These are phyloP conservation scores for Epicampocera succincta DNA, from an alignment of 2,888 invertebrate species.

Conservation along the genomic window DNA sequence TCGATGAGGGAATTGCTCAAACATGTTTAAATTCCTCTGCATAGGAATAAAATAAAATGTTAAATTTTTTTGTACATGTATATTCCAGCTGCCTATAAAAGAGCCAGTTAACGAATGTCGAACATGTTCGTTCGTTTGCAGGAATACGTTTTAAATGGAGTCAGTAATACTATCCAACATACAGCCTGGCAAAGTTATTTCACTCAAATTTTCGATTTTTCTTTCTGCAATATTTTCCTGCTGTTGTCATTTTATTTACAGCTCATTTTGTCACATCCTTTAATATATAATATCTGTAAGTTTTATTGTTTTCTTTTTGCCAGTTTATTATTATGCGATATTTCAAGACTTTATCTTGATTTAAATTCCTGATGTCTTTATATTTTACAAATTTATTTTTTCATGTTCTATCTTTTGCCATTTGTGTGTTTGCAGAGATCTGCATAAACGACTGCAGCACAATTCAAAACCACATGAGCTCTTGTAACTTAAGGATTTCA, in stretches of 20 bases:
- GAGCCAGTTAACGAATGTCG: too few species aligned
- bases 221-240: too few species aligned
- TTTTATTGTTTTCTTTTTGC: background rate
- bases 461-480: conserved; percentile 62
- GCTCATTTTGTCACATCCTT: background rate
- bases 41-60: too few species aligned
- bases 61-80: too few species aligned
- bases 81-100: too few species aligned
- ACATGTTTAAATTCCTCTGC: too few species aligned
- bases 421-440: conserved; percentile 8
- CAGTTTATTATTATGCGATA: conserved; percentile 54
- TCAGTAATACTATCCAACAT: too few species aligned
- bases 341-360: conserved; percentile 48
- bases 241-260: background rate
- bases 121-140: too few species aligned
- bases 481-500: conserved; percentile 60
- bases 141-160: too few species aligned
- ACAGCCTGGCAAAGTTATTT: too few species aligned
- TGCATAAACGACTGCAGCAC: conserved; percentile 35
- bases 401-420: background rate
- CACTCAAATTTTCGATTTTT: too few species aligned
- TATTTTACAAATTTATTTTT: conserved; percentile 23
- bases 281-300: background rate
- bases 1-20: too few species aligned
- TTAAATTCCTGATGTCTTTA: conserved; percentile 55